Base-by-base conservation (phyloP, 1,140 invertebrate species). In the Ostrea edulis region DNA sequence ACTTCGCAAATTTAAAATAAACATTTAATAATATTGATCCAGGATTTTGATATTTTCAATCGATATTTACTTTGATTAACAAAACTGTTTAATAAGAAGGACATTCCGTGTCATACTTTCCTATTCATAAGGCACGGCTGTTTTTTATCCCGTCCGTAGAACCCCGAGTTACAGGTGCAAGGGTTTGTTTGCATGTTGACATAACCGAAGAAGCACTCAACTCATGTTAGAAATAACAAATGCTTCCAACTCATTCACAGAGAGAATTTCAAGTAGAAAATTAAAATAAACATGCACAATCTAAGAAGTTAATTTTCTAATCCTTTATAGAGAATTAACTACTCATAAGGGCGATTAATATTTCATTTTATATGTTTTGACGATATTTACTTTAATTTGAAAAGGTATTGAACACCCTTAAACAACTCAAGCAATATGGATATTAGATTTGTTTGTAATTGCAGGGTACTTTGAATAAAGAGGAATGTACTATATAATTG, bases 241-340 rank as follows among this genome's bases (percentile, higher is more conserved):
- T 62, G 83, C 83, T 35, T 20, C 54, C 83, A 58, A 22, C 83
- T 85, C 54, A 85, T 85, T 85, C 54, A 85, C 53, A 51, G 83
- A 22, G 12, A 8, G 53, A 58, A 55, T 62, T 55, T 85, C 54
- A 58, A 85, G 53, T 62, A 29, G 53, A 85, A 85, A 54, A 85
- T 62, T 11, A 35, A 55, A 82, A 83, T 82, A 87, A 87, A 87
- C 86, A 87, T 87, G 81, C 55, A 87, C 86, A 82, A 87, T 81
- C 58, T 87, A 87, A 87, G 86, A 87, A 87, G 86, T 87, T 87
- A 87, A 87, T 87, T 82, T 87, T 83, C 53, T 87, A 87, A 87
- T 87, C 86, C 55, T 87, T 87, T 87, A 87, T 87, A 58, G 65
- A 54, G 82, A 87, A 87, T 87, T 87, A 82, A 87, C 86, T 87